phyloP scores from a whole-genome alignment of 2,797 vertebrate species.

The Epinephelus coioides region DNA sequence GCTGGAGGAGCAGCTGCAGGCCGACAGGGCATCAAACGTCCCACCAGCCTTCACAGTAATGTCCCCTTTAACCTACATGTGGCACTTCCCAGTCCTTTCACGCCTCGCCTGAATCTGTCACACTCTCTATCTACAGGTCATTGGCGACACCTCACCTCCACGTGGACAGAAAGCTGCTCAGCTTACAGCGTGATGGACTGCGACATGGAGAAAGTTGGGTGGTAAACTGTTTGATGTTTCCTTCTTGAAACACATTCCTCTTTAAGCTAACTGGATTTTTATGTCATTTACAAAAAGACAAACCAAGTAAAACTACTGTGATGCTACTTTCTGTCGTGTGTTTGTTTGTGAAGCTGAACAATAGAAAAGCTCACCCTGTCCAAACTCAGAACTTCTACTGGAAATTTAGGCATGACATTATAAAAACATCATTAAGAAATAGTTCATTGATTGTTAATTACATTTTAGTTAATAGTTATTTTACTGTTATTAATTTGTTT shows the following conservation, averaged over 20 bases:
- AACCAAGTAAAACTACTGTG: neutral
- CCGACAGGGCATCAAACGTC: conserved; percentile 66
- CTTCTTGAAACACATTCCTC: neutral
- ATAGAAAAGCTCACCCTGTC: too few species aligned
- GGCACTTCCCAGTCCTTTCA: conserved; percentile 52
- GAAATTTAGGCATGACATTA: too few species aligned
- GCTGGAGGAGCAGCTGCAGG: conserved; percentile 81
- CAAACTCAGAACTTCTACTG: too few species aligned
- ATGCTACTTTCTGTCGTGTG: neutral
- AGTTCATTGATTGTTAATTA: too few species aligned
- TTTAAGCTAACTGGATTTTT: neutral
- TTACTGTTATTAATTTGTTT: too few species aligned
- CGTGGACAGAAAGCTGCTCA: conserved; percentile 23
- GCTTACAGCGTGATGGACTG: neutral
- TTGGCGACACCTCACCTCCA: conserved; percentile 9
- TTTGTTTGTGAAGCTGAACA: neutral
- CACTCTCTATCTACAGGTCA: conserved; percentile 24
- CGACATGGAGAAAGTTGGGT: neutral
- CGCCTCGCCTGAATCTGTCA: conserved; percentile 41
- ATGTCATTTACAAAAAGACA: neutral
- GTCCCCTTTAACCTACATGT: conserved; percentile 71
- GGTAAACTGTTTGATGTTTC: neutral
- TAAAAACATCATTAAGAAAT: too few species aligned
- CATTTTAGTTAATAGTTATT: too few species aligned
- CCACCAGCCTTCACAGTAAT: conserved; percentile 57